Percentiles rank a stretch among this genome's conserved stretches.
Evolutionary conservation across 2,797 vertebrate species (phyloP).

Genomic region (Alexandromys oeconomus): DNA sequence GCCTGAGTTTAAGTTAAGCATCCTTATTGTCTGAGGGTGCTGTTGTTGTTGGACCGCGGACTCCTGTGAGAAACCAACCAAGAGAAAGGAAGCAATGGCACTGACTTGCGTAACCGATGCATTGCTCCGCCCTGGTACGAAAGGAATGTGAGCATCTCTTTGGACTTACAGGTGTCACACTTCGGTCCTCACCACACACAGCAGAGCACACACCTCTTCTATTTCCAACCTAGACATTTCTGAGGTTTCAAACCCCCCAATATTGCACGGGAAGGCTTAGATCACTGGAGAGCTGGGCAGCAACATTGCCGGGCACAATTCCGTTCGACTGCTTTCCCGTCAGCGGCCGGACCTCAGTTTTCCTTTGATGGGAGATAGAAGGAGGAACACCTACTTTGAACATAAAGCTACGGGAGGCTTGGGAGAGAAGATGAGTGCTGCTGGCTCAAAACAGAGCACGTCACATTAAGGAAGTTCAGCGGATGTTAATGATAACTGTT

Average conservation of each 20-base stretch:
- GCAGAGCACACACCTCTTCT: background rate
- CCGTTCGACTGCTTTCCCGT: background rate
- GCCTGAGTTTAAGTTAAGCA: background rate
- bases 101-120: no score
- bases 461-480: background rate
- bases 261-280: background rate
- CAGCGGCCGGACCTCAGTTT: background rate
- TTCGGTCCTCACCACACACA: background rate
- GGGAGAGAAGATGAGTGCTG: background rate
- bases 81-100: background rate
- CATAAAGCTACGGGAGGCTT: background rate
- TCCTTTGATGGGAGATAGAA: background rate
- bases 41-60: background rate
- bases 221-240: background rate
- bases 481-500: background rate
- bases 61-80: background rate
- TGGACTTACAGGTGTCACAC: background rate
- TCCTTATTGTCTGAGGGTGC: background rate
- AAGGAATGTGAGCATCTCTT: background rate
- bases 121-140: fast-evolving
- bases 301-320: background rate
- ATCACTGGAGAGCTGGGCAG: background rate
- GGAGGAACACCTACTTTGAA: background rate
- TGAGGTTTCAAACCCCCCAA: background rate
- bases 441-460: background rate